Evolutionary conservation across 1,140 invertebrate species (phyloP).

Genomic region (Halesus radiatus): DNA sequence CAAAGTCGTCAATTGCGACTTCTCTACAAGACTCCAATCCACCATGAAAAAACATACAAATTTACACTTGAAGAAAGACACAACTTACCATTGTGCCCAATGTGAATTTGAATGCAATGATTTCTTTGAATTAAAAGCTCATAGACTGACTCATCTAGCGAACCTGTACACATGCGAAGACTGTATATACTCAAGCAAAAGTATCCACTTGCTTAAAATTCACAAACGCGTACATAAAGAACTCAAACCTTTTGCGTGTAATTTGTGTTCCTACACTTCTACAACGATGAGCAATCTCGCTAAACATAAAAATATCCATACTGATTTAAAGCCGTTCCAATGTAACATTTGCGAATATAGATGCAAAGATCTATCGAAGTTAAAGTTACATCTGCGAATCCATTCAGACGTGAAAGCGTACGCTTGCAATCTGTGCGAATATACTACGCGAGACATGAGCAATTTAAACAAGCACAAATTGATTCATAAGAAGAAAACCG

Average conservation of each 20-base stretch:
- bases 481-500: neutral
- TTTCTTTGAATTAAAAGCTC: slow-evolving; percentile 5
- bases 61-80: neutral
- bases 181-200: neutral
- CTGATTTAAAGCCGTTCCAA: neutral
- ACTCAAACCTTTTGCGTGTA: neutral
- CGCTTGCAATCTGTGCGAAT: neutral
- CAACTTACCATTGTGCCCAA: neutral
- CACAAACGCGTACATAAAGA: slow-evolving; percentile 4
- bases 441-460: neutral
- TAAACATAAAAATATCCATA: neutral
- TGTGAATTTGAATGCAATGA: neutral
- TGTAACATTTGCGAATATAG: neutral
- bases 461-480: neutral
- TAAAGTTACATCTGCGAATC: neutral
- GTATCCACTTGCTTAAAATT: neutral
- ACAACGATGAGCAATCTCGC: neutral
- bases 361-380: neutral
- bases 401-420: neutral
- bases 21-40: neutral
- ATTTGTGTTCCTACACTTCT: neutral
- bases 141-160: neutral
- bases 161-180: neutral
- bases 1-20: neutral
- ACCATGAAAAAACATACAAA: neutral